phyloP scores from a whole-genome alignment of 2,797 vertebrate genomes.

The Halcyon leucocephala region DNA sequence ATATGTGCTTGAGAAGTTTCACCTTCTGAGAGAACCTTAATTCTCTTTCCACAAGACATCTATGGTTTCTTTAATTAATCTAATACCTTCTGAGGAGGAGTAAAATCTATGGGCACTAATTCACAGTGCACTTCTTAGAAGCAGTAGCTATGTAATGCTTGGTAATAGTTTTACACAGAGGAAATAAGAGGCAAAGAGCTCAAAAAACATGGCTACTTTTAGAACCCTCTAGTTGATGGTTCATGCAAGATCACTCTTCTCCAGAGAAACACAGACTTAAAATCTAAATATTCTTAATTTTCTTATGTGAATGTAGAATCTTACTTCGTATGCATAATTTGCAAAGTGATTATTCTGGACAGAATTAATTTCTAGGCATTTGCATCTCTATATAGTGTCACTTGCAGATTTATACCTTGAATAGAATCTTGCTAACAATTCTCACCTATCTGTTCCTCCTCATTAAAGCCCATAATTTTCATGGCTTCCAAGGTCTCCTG shows the following conservation, averaged over 20 bases:
- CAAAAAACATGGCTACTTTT: not conserved
- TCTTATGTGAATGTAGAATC: not conserved
- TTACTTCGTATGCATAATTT: not conserved
- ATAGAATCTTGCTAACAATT: not conserved
- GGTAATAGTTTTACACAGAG: not conserved
- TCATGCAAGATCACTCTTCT: not conserved
- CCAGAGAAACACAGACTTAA: not conserved
- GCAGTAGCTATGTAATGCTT: not conserved
- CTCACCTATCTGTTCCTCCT: constrained; percentile 90
- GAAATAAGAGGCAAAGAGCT: not conserved
- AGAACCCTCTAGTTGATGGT: not conserved
- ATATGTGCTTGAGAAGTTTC: not conserved
- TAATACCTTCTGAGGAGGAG: not conserved
- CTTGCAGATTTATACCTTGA: not conserved
- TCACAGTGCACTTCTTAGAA: not conserved
- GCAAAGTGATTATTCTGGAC: not conserved
- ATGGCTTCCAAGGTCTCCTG: constrained; percentile 96
- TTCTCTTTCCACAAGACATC: not conserved
- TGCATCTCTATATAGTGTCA: not conserved
- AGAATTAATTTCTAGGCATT: not conserved
- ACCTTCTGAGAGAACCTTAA: not conserved
- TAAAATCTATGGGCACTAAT: not conserved
- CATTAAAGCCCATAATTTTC: constrained; percentile 92
- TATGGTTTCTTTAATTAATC: not conserved
- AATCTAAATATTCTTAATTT: not conserved